Evolutionary conservation across 2,888 invertebrate genomes (phyloP), one percentile per base, ranked within the genome.

Genomic region (Drosophila pegasa): DNA sequence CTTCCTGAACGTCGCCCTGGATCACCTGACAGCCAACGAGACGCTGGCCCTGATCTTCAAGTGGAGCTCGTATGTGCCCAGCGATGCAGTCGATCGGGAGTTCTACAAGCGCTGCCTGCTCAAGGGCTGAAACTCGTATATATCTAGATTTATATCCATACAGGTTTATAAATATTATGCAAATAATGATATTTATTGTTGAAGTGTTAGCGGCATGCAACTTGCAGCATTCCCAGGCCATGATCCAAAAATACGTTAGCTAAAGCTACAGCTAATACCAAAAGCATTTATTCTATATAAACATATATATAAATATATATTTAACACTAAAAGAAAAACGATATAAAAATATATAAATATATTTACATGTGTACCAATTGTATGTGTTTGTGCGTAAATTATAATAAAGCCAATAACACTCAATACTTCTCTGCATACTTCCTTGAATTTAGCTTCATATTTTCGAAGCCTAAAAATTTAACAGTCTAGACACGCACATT

Each of bases 91-190:
- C 55, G 91, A 91, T 65, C 86, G 91, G 22, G 91, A 92, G 60
- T 92, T 93, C 66, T 92, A 90, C 71, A 89, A 91, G 2, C 90
- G 91, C 48, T 92, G 93, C 62, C 81, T 92, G 69, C 70, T 92
- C 25, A 91, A 92, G 75, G 90, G 82, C 55, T 91, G 71, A 59
- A 48, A 20, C 2, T 14, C 14, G n/a, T 14, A 8, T 37, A 55
- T 52, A 55, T 29, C 58, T 29, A 47, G 27, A 25, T 12, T 27
- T 10, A 31, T n/a, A 20, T 12, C 38, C 10, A 51, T 40, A 62
- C 31, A 45, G 40, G 56, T 47, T 52, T 29, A 51, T 20, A 35
- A 18, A 27, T 47, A 59, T 56, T 27, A 45, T 45, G 43, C 43
- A 27, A 45, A 51, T 55, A 37, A 50, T 10, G 52, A 47, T 63